Evolutionary conservation across 2,797 vertebrate species (phyloP).

Genomic region (Notolepis coatsorum): DNA sequence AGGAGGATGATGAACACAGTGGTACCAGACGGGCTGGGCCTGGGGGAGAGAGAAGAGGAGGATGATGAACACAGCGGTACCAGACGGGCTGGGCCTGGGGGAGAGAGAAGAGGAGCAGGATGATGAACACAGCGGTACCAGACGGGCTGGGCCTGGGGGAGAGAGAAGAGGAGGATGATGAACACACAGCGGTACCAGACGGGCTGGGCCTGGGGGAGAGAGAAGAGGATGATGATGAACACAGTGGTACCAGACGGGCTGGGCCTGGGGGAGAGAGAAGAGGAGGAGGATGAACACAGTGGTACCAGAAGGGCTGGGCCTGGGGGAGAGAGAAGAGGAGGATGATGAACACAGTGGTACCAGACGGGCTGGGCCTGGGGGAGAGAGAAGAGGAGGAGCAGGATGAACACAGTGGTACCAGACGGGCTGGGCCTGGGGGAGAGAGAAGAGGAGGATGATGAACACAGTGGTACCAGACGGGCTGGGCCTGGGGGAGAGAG

Average conservation of each 20-base stretch:
- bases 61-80: constrained; percentile 95
- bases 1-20: no score
- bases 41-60: no score
- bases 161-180: constrained; percentile 88
- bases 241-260: constrained; percentile 95
- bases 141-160: constrained; percentile 90
- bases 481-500: constrained; percentile 89
- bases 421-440: constrained; percentile 90
- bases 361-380: constrained; percentile 92
- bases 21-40: constrained; percentile 94
- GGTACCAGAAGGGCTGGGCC: constrained; percentile 94
- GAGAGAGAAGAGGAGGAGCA: no score
- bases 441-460: constrained; percentile 93
- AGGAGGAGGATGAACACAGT: constrained; percentile 89
- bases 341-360: constrained; percentile 95
- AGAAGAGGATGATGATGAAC: constrained; percentile 92
- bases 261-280: no score
- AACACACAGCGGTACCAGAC: constrained; percentile 97
- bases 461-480: constrained; percentile 95
- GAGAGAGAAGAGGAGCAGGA: no score
- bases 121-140: constrained; percentile 96
- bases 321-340: no score
- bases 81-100: constrained; percentile 92
- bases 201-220: constrained; percentile 88
- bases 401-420: constrained; percentile 94